Conservation (phyloP, 2,888 invertebrate species). For the Romanomermis culicivorax region DNA sequence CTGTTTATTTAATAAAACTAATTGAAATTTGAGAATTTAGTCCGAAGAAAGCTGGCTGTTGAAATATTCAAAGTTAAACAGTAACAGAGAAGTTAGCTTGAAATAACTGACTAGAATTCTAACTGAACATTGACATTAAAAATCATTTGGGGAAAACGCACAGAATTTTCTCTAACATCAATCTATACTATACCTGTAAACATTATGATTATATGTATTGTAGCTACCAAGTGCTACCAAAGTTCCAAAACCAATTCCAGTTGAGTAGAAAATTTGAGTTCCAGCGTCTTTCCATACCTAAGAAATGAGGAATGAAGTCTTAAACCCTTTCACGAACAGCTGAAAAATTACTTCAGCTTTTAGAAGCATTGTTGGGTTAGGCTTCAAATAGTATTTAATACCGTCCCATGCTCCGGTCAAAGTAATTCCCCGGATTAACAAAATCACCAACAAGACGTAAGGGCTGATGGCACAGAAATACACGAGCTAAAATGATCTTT, state of each 20-base stretch:
- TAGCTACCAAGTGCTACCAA: conserved; percentile 27
- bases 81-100: too few relatives aligned
- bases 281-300: conserved; percentile 28
- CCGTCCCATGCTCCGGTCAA: conserved; percentile 20
- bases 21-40: too few relatives aligned
- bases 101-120: too few relatives aligned
- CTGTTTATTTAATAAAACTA: too few relatives aligned
- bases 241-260: conserved; percentile 28
- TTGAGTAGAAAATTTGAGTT: conserved; percentile 28
- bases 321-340: too few relatives aligned
- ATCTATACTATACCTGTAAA: conserved; percentile 7
- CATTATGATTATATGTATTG: conserved; percentile 18
- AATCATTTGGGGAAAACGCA: too few relatives aligned
- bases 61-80: too few relatives aligned
- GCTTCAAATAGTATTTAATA: conserved; percentile 20
- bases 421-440: conserved; percentile 25
- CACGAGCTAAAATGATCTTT: conserved; percentile 24
- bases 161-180: too few relatives aligned
- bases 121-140: too few relatives aligned
- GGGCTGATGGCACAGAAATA: conserved; percentile 29
- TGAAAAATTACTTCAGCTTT: conserved; percentile 21
- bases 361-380: conserved; percentile 23
- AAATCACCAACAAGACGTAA: conserved; percentile 23
- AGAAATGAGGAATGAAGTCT: too few relatives aligned
- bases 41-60: too few relatives aligned